phyloP scores from a whole-genome alignment of 2,888 invertebrate species.

The Caenorhabditis sp. region DNA sequence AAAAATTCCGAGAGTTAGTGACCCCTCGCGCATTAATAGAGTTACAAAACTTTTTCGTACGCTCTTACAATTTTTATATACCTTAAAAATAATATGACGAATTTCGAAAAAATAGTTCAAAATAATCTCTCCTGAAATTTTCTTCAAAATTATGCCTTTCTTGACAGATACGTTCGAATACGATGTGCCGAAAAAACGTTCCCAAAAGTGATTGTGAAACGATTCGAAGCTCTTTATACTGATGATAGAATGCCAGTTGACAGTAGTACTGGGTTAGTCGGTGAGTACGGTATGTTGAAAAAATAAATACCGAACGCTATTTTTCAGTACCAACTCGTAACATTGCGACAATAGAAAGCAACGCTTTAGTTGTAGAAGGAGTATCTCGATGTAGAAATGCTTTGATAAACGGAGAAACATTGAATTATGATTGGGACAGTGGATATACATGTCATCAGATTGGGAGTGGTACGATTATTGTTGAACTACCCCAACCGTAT shows the following conservation, averaged over 20 bases:
- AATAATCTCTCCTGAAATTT: no score
- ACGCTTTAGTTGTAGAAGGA: slow-evolving; percentile 94
- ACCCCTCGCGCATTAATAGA: no score
- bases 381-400: slow-evolving; percentile 91
- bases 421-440: slow-evolving; percentile 72
- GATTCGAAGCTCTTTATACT: slow-evolving; percentile 88
- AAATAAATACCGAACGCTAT: background rate
- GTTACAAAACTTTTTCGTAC: no score
- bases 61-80: no score
- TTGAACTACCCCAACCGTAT: slow-evolving; percentile 95
- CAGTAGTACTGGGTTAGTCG: slow-evolving; percentile 77
- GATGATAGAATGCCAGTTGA: slow-evolving; percentile 75
- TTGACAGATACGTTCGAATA: slow-evolving; percentile 75
- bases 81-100: no score
- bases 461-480: slow-evolving; percentile 90
- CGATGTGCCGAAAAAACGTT: slow-evolving; percentile 92
- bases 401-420: slow-evolving; percentile 86
- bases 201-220: slow-evolving; percentile 87
- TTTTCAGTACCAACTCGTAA: slow-evolving; percentile 82
- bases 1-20: no score
- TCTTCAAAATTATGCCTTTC: no score
- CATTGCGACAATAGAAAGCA: slow-evolving; percentile 87
- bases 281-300: slow-evolving; percentile 71
- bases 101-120: no score
- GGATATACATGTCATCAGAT: slow-evolving; percentile 71